Conservation (phyloP, 2,797 vertebrate genomes). For the Chaetophractus vellerosus region DNA sequence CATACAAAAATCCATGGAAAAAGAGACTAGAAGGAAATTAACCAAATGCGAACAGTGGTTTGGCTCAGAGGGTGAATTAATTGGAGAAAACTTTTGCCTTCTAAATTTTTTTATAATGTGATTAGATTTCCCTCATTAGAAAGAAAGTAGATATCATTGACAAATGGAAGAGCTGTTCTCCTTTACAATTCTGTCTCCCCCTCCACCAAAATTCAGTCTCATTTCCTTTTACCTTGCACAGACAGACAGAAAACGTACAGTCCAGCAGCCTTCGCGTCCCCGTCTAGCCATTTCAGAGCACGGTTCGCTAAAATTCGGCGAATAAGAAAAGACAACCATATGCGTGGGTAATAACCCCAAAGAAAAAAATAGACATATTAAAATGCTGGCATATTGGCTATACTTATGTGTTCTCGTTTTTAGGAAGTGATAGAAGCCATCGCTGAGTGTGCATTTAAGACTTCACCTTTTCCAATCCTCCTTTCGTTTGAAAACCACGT, state of each 20-base stretch:
- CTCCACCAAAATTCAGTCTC: neutral
- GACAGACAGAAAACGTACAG: neutral
- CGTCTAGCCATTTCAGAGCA: neutral
- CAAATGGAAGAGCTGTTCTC: neutral
- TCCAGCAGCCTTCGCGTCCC: neutral
- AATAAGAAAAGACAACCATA: neutral
- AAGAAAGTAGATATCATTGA: neutral
- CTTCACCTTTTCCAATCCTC: slow-evolving; percentile 96
- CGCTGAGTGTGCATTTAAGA: slow-evolving; percentile 98
- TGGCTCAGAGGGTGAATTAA: slow-evolving; percentile 14
- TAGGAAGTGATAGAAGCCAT: slow-evolving; percentile 99
- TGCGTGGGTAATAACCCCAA: neutral
- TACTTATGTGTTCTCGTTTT: slow-evolving; percentile 77
- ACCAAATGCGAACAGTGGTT: neutral
- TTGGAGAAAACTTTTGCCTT: neutral
- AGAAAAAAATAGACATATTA: neutral
- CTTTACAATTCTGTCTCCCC: neutral
- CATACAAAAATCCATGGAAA: neutral
- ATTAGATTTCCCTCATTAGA: neutral
- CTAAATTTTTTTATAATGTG: neutral
- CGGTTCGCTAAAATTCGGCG: neutral
- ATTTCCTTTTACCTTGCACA: neutral
- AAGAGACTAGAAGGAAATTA: slow-evolving; percentile 14
- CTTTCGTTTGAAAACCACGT: slow-evolving; percentile 99
- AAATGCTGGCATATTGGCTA: slow-evolving; percentile 30